These are phyloP conservation scores for Noctua janthe DNA, from an alignment of 2,888 invertebrate genomes.

Conservation along the genomic window DNA sequence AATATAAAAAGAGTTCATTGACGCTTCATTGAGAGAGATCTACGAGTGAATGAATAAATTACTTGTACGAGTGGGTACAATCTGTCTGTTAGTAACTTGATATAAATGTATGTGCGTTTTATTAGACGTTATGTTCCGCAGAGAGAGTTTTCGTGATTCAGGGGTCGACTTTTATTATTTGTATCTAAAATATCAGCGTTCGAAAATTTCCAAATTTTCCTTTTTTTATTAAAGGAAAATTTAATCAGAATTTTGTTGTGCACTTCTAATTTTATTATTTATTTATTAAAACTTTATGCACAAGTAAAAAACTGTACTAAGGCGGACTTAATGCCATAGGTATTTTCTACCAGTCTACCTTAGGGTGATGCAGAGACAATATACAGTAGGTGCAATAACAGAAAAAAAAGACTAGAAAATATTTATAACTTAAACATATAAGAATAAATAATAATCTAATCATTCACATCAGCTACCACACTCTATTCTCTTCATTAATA, in stretches of 20 bases:
- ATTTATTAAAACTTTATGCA: no score
- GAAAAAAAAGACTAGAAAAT: no score
- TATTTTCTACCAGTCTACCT: no score
- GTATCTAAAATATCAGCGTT: background rate
- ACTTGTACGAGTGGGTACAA: constrained; percentile 45
- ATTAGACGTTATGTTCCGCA: background rate
- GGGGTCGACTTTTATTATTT: background rate
- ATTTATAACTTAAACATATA: no score
- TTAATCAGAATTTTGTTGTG: no score
- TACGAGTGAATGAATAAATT: constrained; percentile 56
- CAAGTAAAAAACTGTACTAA: no score
- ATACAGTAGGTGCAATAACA: no score
- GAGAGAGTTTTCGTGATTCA: background rate
- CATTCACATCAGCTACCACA: background rate
- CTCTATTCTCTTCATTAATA: background rate
- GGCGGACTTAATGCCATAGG: no score
- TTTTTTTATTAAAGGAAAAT: background rate
- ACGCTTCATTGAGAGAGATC: constrained; percentile 41
- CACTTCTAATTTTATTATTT: no score
- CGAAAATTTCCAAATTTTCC: background rate
- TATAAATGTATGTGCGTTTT: constrained; percentile 5
- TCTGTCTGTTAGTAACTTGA: constrained; percentile 5
- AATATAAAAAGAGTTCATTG: constrained; percentile 60
- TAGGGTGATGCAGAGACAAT: no score
- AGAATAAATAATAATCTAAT: background rate